Base-by-base conservation (phyloP, 2,113 vertebrate species). In the Ornithorhynchus anatinus region DNA sequence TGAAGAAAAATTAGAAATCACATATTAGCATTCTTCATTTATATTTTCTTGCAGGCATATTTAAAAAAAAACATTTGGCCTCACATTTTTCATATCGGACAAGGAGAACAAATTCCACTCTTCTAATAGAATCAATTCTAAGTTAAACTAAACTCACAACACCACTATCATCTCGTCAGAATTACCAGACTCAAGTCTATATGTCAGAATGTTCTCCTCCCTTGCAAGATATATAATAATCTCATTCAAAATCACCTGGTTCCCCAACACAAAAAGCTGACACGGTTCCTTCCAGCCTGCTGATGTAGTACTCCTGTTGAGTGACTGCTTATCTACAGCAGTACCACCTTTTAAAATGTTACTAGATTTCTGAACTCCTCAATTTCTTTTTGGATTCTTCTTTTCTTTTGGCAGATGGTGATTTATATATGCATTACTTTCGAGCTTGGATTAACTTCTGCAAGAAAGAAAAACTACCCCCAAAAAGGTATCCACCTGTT, bases 61-160 rank as follows among this genome's bases (percentile, higher is more conserved):
- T 59, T 59, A 69, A 35, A 3, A 1, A 20, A 44, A 62, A 23
- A 58, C 16, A 39, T 20, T 45, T 47, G 7, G 33, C n/a, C 37
- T 27, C 70, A 5, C 50, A 27, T 83, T 82, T 83, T 43, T 57
- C 70, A 68, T 7, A 25, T 48, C 27, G 57, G 65, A 13, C 10
- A 38, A 59, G 63, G 36, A 45, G 40, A 77, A 62, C 39, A 36
- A 27, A 27, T 63, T 52, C 72, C 53, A 72, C 15, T 20, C n/a
- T 38, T 5, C 14, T 72, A 80, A 25, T 13, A 38, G 69, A 72
- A 35, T 72, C 60, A 15, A 11, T 48, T 79, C 66, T 82, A 85
- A 89, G 81, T 83, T 82, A 86, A 84, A 84, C 83, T 84, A 85
- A 90, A 87, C 70, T 88, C 80, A 71, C 77, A 88, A 83, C 54